Evolutionary conservation across 2,797 vertebrate genomes (phyloP).

Genomic region (Pelodytes ibericus): DNA sequence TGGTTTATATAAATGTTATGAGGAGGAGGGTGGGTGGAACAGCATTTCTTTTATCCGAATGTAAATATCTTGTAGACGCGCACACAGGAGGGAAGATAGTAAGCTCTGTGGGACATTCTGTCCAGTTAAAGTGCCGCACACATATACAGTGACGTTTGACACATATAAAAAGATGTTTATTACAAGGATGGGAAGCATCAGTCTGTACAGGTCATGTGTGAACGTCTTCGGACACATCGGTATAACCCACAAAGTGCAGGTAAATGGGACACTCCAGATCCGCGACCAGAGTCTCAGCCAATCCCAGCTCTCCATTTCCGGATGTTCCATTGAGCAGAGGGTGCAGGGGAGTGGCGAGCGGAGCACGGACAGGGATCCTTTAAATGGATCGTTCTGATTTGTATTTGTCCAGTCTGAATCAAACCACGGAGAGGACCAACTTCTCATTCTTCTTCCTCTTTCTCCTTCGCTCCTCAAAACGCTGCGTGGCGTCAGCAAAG

Average conservation of each 20-base stretch:
- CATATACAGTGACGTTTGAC: no score
- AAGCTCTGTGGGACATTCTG: no score
- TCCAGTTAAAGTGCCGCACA: no score
- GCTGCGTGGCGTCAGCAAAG: constrained; percentile 89
- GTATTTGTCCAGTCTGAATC: constrained; percentile 47
- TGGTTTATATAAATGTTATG: no score
- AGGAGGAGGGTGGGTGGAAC: no score
- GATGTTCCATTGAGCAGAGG: not conserved
- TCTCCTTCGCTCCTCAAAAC: constrained; percentile 83
- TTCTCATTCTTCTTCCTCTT: constrained; percentile 88
- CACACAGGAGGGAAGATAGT: no score
- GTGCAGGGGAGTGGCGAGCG: not conserved
- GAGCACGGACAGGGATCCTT: not conserved
- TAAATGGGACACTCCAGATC: constrained; percentile 6
- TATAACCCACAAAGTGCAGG: not conserved
- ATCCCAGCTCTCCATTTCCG: not conserved
- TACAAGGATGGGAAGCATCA: no score
- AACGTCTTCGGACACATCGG: no score
- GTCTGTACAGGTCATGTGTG: no score
- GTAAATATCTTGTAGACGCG: no score
- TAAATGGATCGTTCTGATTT: not conserved
- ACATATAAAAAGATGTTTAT: no score
- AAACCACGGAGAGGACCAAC: constrained; percentile 82
- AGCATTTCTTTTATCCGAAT: no score
- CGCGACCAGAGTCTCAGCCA: constrained; percentile 8